Base-by-base conservation (phyloP, 2,888 invertebrate species). In the Balanococcus diminutus region DNA sequence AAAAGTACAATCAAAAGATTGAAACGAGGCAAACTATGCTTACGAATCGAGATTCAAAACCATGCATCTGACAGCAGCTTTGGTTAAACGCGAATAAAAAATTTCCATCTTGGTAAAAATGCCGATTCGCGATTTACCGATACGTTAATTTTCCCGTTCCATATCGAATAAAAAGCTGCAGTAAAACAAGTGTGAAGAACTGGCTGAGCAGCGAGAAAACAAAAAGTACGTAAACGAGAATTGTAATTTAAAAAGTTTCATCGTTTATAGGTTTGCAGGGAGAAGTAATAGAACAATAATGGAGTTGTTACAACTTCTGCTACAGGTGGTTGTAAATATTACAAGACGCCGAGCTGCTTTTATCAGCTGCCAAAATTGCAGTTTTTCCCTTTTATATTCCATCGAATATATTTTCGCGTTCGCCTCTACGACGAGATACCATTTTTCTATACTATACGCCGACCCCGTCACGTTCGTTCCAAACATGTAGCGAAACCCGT, bases 261-360 rank as follows among this genome's bases (percentile, higher is more conserved):
- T 82, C 82, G 82, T 51, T 82, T 82, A 82, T 82, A 82, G 51
- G 51, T 82, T 46, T 82, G 51, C 56, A 46, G 82, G 82, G 46
- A 82, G 42, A 51, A 51, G 82, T 51, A 82, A 51, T 82, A 82
- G 51, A 82, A 82, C 82, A 82, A 82, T 82, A 82, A 82, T 51
- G 82, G 51, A 82, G 82, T 82, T 82, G 82, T 82, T 82, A 82
- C 82, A 82, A 82, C 82, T 82, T 82, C 82, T 22, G 82, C 82
- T 51, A 82, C 82, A 82, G 82, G 82, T 82, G 82, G 82, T 82
- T 82, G 82, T 82, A 82, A 82, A 82, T 82, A 82, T 82, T 82
- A 82, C 51, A 82, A 82, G 75, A 75, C 75, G 75, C 82, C 82
- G 51, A 46, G 51, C 39, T 42, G 82, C 51, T 51, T 46, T 51